Evolutionary conservation across 2,113 vertebrate genomes (phyloP), one percentile per base, ranked within the genome.

Genomic region (Cheilinus undulatus): DNA sequence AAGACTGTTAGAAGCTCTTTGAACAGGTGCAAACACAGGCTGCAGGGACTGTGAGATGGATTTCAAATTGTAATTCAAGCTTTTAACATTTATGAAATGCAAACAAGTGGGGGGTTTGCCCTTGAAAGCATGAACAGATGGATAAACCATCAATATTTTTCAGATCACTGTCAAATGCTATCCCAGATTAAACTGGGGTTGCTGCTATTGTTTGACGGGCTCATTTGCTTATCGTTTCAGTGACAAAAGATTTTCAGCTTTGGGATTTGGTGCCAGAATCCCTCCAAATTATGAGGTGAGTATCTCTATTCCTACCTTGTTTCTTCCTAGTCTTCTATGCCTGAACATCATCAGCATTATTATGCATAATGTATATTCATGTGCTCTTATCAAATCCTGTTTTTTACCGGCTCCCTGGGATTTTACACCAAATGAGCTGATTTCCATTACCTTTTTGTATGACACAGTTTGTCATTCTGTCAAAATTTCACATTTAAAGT

Each of bases 221-320:
- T 76, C n/a, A 59, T 88, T 85, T 83, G 14, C 46, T 79, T 84
- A 65, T 60, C 19, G 13, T 93, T 87, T 74, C 89, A 99, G 97
- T 0, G 96, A 98, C 83, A 98, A 97, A 93, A 95, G 95, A 51
- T 99, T 99, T 92, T 98, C 97, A 0, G 97, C 97, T 74, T 83
- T 99, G 93, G 97, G 97, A 54, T 99, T 99, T 59, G 96, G 97
- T 34, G 97, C 97, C 7, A 94, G 95, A 89, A 99, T 99, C 70
- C 97, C 97, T 60, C 97, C 97, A 60, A 97, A 98, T 78, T 99
- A 97, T 0, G 97, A 97, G 95, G 97, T 97, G 88, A 89, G 94
- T 71, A 40, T 57, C 23, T 70, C 28, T 40, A 24, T 32, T 76
- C n/a, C 2, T 53, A 48, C 64, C 34, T 56, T 23, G 32, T n/a